Percentiles rank a stretch among this genome's conserved stretches.
These are phyloP conservation scores for Eurystomus glaucurus DNA, from an alignment of 2,797 vertebrate species.

Conservation along the genomic window DNA sequence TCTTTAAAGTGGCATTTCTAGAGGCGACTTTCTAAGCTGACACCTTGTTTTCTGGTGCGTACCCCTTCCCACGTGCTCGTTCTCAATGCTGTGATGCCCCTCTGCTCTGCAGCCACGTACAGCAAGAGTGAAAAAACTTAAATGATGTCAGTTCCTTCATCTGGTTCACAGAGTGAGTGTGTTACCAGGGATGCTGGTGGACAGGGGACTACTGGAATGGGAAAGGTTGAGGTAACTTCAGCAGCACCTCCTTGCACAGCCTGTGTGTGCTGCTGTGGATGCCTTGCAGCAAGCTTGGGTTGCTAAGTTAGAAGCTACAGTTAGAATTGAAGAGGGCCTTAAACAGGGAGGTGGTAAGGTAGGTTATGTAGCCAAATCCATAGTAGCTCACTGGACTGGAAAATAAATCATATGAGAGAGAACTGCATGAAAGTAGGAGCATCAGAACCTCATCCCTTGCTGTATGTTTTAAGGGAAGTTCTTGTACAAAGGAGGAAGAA, in stretches of 20 bases:
- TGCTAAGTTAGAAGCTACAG: neutral
- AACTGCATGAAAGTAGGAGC: neutral
- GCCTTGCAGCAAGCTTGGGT: neutral
- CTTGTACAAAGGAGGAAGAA: neutral
- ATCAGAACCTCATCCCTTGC: neutral
- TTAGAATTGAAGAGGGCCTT: neutral
- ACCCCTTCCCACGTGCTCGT: fast-evolving
- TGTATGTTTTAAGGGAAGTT: neutral
- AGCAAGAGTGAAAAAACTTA: neutral
- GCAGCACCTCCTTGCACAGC: neutral
- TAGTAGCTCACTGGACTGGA: neutral
- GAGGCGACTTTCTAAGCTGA: neutral
- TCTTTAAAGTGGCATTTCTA: neutral
- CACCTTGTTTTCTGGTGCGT: neutral
- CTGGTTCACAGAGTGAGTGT: neutral
- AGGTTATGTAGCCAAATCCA: neutral
- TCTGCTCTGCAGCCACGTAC: neutral
- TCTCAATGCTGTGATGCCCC: neutral
- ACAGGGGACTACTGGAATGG: neutral
- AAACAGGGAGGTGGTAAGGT: neutral
- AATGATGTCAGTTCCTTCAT: neutral
- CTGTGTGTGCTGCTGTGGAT: neutral
- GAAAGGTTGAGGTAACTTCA: neutral
- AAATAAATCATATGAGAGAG: neutral
- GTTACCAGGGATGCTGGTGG: neutral